These are phyloP conservation scores for Drosophila micromelanica DNA, from an alignment of 1,140 invertebrate species.

Conservation along the genomic window DNA sequence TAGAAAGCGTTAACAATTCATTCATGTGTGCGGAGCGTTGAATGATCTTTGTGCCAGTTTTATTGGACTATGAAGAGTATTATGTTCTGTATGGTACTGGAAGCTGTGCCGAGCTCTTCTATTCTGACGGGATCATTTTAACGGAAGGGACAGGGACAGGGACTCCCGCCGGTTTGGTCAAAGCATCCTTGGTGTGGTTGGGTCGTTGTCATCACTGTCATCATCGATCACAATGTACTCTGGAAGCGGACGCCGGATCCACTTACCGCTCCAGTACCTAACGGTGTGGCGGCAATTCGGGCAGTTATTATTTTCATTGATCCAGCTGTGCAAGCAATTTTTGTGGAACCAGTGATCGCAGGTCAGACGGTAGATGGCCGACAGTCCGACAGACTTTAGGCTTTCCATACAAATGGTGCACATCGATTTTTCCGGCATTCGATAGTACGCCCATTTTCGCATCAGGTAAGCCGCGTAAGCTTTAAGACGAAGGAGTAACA, in stretches of 20 bases:
- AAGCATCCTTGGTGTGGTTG: not conserved
- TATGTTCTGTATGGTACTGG: not conserved
- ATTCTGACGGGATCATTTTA: too few species aligned
- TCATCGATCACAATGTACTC: not conserved
- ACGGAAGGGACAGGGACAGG: too few species aligned
- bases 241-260: not conserved
- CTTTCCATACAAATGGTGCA: conserved; percentile 12
- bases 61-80: too few species aligned
- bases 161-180: too few species aligned
- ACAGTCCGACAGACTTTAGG: not conserved
- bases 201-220: not conserved
- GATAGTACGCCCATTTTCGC: not conserved
- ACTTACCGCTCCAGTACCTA: not conserved
- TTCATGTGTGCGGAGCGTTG: not conserved
- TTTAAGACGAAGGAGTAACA: not conserved
- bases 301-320: not conserved
- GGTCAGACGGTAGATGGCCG: not conserved
- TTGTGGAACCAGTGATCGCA: conserved; percentile 33
- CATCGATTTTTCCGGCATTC: not conserved
- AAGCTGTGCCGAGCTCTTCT: too few species aligned
- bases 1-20: not conserved
- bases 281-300: conserved; percentile 13
- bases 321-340: conserved; percentile 7
- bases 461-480: not conserved
- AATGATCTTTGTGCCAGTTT: not conserved